Base-by-base conservation (phyloP, 2,888 invertebrate genomes). In the Galeopsomyia nigrocyanea region DNA sequence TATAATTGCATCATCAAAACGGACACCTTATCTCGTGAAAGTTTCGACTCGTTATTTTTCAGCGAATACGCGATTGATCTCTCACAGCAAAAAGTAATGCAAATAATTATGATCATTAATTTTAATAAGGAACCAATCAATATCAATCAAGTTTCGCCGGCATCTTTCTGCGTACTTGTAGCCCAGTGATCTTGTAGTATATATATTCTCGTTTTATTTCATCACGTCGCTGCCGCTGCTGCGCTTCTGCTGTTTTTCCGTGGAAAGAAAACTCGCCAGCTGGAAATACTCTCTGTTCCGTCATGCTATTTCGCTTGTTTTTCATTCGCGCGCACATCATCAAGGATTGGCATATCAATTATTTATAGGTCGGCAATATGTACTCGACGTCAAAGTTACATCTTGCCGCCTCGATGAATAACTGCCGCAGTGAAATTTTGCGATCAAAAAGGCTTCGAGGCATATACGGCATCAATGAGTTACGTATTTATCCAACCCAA, bases 241-340 rank as follows among this genome's bases (percentile, higher is more conserved):
- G 39, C 7, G 39, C 7, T 26, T 14, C 47, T n/a, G 19, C 57
- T 58, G 57, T 71, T 63, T 67, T 67, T 67, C 61, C 47, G 10
- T n/a, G 51, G 56, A 72, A 72, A 64, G 63, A 64, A 72, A 72
- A 63, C 58, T 64, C 60, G 55, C 55, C 62, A 49, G 63, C 58
- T 72, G 47, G 51, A 64, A 68, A 72, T 55, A 39, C 51, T 46
- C 53, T 22, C 60, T 17, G 22, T 72, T 67, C 53, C 47, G 50
- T 53, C 62, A 46, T 51, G 47, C 16, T 31, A 17, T n/a, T 26
- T 10, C 22, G 10, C 46, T 26, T 67, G 56, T 67, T 67, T 72
- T 68, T 63, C n/a, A 68, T 68, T 68, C 55, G 39, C 39, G 39
- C 39, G 13, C n/a, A 22, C n/a, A 9, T 31, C 14, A 26, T 47